Conservation (phyloP, 1,140 invertebrate genomes). For the Drosophila dunni region DNA sequence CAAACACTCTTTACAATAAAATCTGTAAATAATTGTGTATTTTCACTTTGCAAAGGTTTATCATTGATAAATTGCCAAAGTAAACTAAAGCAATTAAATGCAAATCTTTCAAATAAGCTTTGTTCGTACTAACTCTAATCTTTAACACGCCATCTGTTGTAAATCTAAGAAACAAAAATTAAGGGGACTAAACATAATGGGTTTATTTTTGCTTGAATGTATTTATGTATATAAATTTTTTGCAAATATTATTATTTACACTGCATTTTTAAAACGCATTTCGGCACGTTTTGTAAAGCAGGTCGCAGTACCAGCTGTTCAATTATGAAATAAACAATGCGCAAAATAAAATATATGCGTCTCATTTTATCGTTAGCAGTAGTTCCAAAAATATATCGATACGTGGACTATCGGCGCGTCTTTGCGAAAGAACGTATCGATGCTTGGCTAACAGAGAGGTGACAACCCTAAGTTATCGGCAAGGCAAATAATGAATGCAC, state of each 20-base stretch:
- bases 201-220: neutral
- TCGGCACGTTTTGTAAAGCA: neutral
- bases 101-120: too few relatives aligned
- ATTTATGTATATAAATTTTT: neutral
- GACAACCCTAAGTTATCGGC: conserved; percentile 48
- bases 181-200: too few relatives aligned
- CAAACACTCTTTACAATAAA: too few relatives aligned
- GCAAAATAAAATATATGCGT: conserved; percentile 1
- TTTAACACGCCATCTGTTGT: too few relatives aligned
- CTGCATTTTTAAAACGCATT: neutral
- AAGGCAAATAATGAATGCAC: conserved; percentile 57
- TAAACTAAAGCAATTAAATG: too few relatives aligned
- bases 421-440: conserved; percentile 3
- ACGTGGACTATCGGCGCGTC: neutral
- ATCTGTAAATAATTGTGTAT: too few relatives aligned
- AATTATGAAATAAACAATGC: neutral
- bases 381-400: conserved; percentile 13
- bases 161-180: too few relatives aligned
- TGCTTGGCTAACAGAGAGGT: neutral
- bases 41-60: too few relatives aligned
- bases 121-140: too few relatives aligned
- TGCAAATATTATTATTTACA: neutral
- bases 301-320: neutral
- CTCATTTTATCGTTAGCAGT: neutral
- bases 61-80: too few relatives aligned